These are phyloP conservation scores for Leptinotarsa rubiginosa DNA, from an alignment of 2,888 invertebrate genomes.

Conservation along the genomic window DNA sequence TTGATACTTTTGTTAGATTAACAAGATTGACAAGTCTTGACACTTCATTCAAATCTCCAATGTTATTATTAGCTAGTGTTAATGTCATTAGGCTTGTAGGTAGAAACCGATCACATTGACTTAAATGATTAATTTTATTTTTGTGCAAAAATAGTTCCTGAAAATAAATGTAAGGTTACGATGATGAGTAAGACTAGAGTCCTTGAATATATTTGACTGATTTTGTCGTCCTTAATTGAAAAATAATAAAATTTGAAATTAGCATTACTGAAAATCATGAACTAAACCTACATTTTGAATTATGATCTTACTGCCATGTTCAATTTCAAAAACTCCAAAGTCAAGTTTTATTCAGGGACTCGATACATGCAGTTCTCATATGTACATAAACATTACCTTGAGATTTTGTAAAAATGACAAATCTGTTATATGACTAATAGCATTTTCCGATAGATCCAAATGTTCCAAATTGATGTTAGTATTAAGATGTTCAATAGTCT, in stretches of 20 bases:
- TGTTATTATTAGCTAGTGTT: slow-evolving; percentile 85
- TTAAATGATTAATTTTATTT: slow-evolving; percentile 85
- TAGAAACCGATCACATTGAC: slow-evolving; percentile 85
- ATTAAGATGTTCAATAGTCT: slow-evolving; percentile 89
- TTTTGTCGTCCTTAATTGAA: background rate
- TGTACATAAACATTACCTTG: slow-evolving; percentile 72
- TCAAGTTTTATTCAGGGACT: too few relatives aligned
- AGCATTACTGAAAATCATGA: too few relatives aligned
- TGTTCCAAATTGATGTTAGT: slow-evolving; percentile 84
- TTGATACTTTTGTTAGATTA: slow-evolving; percentile 83
- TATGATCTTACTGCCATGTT: too few relatives aligned
- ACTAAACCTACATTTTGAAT: background rate
- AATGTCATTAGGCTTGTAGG: slow-evolving; percentile 80
- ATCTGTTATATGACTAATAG: slow-evolving; percentile 86
- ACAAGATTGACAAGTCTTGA: slow-evolving; percentile 82
- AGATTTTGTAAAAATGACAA: slow-evolving; percentile 84
- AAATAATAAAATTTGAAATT: background rate
- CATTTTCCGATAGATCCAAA: slow-evolving; percentile 90
- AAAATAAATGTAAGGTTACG: slow-evolving; percentile 46
- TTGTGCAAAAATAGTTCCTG: slow-evolving; percentile 88
- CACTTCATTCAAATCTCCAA: slow-evolving; percentile 88
- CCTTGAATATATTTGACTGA: background rate
- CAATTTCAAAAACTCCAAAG: too few relatives aligned
- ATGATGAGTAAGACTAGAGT: background rate
- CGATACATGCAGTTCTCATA: too few relatives aligned